Evolutionary conservation across 2,888 invertebrate species (phyloP), one percentile per base, ranked within the genome.

Genomic region (Drosophila pullipes): DNA sequence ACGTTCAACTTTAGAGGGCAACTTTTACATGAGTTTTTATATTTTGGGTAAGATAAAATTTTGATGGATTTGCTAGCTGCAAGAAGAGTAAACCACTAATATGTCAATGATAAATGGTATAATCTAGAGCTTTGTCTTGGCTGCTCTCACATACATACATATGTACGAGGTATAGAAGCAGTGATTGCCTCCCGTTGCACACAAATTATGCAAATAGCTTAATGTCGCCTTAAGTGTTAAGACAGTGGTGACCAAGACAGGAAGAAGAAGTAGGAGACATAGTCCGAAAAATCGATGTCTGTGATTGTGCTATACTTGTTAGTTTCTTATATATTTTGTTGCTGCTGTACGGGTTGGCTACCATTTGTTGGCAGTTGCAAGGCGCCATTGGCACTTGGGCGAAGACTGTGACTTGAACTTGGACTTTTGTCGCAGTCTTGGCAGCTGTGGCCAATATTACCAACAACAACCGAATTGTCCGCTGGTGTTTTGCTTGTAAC

Each of bases 161-260:
- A 49, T 18, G 33, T 41, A 25, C 54, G 39, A 22, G 35, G 49
- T 58, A 60, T 60, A 52, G 69, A 58, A 70, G 70, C 61, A 66
- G 66, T 67, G 60, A 64, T 66, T 67, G 53, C 37, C 47, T 47
- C 9, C 44, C n/a, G 41, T 67, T 85, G 89, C 73, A 85, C 75
- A 83, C 76, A 85, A 85, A 85, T 85, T 88, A 85, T 88, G 85
- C 89, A 88, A 88, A 85, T 85, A 83, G 83, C 85, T 85, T 88
- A 88, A 85, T 85, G 81, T 74, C 76, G 83, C 85, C 88, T 85
- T 88, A 83, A 79, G 75, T 65, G 88, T 69, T 83, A 88, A 82
- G 76, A 85, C 85, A 79, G 77, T 25, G 54, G 78, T 49, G 78
- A 54, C 83, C 67, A 69, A 59, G 62, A 57, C 55, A 62, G 60